These are phyloP conservation scores for Aphaenogaster rudis DNA, from an alignment of 1,140 invertebrate species.

Conservation along the genomic window DNA sequence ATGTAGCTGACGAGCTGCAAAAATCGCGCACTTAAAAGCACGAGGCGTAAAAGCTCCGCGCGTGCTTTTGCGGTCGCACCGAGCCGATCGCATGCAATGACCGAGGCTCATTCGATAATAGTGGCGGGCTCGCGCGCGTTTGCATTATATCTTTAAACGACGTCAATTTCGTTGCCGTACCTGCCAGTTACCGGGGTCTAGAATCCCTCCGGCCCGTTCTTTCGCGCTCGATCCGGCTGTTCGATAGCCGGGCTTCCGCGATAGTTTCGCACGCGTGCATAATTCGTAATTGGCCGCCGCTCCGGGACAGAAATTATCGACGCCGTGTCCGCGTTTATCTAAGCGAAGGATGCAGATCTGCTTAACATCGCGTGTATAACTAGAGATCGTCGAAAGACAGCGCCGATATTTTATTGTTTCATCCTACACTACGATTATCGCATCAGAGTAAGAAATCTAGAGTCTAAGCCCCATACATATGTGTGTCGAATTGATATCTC, in stretches of 20 bases:
- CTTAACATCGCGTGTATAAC: neutral
- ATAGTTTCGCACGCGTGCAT: constrained; percentile 70
- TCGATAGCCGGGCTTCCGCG: constrained; percentile 63
- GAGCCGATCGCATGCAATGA: constrained; percentile 47
- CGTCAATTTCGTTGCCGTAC: constrained; percentile 67
- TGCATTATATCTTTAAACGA: constrained; percentile 70
- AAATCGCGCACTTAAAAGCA: constrained; percentile 14
- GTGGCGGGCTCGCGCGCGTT: constrained; percentile 43
- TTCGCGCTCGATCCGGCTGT: constrained; percentile 48
- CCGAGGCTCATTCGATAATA: constrained; percentile 57
- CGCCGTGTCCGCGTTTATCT: constrained; percentile 11
- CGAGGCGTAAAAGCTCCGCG: constrained; percentile 52
- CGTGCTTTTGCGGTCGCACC: neutral
- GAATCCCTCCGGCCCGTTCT: constrained; percentile 45
- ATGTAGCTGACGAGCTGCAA: neutral
- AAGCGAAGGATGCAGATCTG: neutral
- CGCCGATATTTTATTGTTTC: constrained; percentile 12
- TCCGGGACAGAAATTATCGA: constrained; percentile 65
- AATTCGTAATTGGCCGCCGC: constrained; percentile 68
- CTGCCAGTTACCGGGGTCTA: constrained; percentile 56
- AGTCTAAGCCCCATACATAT: neutral
- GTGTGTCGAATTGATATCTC: neutral
- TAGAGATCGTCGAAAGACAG: neutral
- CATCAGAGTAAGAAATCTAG: neutral
- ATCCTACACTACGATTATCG: neutral